Evolutionary conservation across 2,113 vertebrate species (phyloP), one percentile per base, ranked within the genome.

Genomic region (Protobothrops mucrosquamatus): DNA sequence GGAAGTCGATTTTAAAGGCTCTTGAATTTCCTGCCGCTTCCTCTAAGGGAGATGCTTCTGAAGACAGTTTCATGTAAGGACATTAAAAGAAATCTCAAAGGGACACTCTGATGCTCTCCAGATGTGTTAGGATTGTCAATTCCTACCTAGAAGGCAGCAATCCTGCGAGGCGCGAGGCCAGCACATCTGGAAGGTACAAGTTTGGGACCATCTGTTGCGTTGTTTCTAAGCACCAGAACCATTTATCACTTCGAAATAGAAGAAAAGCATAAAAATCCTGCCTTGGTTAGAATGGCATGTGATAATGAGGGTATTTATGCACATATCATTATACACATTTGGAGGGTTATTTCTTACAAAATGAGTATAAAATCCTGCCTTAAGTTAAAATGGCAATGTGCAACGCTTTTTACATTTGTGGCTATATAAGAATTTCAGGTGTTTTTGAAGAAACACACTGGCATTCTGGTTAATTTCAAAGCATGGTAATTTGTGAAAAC

Each of bases 21-120:
- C 23, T 91, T 92, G 92, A 95, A 85, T 93, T 92, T 46, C n/a
- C 24, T 52, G 48, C 26, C 24, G 6, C 34, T 7, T 64, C 51
- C 23, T 57, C 11, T 61, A 26, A 46, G 29, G 14, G 61, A 59
- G 39, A 52, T 64, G 48, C 55, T 86, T 86, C 22, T 6, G 24
- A 59, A 52, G 29, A 18, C 24, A 34, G 26, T 64, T 86, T 90
- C 56, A 87, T 10, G 18, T 6, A 2, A 39, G 12, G 51, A 24
- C 57, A 54, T 18, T 34, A 20, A 29, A 43, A 81, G 34, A 81
- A 81, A 81, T 39, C 69, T 22, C 34, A 81, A 81, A n/a, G 69
- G 69, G 74, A 39, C 4, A 5, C 34, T 3, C 18, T 43, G 74
- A 39, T 81, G 74, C 74, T 81, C 74, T 81, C 74, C 74, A 81